Evolutionary conservation across 2,888 invertebrate genomes (phyloP), one percentile per base, ranked within the genome.

Genomic region (Phyto melanocephala): DNA sequence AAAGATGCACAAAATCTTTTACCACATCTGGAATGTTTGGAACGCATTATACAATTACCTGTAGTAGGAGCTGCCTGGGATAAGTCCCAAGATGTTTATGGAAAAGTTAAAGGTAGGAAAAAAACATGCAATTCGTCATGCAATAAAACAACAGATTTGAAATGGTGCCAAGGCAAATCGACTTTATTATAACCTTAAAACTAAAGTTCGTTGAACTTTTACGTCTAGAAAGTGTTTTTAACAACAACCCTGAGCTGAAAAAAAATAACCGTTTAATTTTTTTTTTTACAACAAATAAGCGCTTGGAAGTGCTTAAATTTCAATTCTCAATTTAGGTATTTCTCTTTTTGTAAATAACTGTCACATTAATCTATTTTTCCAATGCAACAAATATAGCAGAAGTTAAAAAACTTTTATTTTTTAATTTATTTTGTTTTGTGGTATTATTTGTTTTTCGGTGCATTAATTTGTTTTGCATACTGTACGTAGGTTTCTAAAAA

Each of bases 31-130:
- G 93, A 93, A 85, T 93, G 93, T 13, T 89, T 93, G 42, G 92
- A 93, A 86, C 91, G 93, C 79, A 92, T 93, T 87, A 91, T 92
- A 84, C 92, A 93, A 86, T 86, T 93, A 71, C 93, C 93, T 0
- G 92, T 93, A 11, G 92, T 93, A 8, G 93, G 93, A 87, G 92
- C 92, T 22, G 93, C 93, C 24, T 92, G 93, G 88, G 92, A 93
- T 87, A 93, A 93, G 76, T 92, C 93, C 65, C 92, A 92, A 83
- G 92, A 90, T 86, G 91, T 93, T 83, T 93, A 93, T 85, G 93
- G 91, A 86, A 93, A 92, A 92, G 92, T 93, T 52, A 92, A 93
- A 93, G 92, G 93, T 93, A 89, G 89, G 89, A n/a, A n/a, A n/a
- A n/a, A n/a, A n/a, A n/a, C n/a, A n/a, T n/a, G n/a, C n/a, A n/a